Conservation (phyloP, 2,797 vertebrate species). For the Limnodromus scolopaceus region DNA sequence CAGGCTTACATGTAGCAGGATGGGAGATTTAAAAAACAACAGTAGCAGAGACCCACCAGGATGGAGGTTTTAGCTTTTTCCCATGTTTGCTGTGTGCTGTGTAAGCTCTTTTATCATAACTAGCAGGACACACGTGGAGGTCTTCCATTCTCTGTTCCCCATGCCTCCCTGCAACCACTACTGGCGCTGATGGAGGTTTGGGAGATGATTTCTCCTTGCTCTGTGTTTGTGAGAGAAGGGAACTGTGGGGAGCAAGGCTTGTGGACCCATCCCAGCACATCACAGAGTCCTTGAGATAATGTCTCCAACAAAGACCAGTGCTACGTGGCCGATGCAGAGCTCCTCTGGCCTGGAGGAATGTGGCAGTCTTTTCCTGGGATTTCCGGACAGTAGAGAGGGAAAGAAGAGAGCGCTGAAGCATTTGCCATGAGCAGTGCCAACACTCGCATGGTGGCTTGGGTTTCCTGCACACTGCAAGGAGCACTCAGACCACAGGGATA, state of each 20-base stretch:
- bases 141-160: neutral
- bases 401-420: neutral
- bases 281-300: neutral
- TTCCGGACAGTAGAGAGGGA: neutral
- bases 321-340: neutral
- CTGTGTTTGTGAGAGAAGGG: neutral
- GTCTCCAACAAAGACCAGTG: rapidly evolving
- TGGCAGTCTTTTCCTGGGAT: neutral
- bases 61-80: neutral
- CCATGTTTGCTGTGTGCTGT: rapidly evolving
- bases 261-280: neutral
- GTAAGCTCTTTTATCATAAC: neutral
- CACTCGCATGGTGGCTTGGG: neutral
- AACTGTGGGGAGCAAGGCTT: neutral
- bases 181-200: neutral
- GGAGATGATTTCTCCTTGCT: neutral
- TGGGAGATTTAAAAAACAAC: neutral
- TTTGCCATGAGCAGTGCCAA: neutral
- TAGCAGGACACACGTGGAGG: neutral
- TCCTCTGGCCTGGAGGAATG: neutral
- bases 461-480: neutral
- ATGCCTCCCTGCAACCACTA: neutral
- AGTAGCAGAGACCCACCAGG: neutral
- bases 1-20: neutral
- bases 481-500: rapidly evolving